Conservation (phyloP, 2,113 vertebrate genomes). For the Entelurus aequoreus region DNA sequence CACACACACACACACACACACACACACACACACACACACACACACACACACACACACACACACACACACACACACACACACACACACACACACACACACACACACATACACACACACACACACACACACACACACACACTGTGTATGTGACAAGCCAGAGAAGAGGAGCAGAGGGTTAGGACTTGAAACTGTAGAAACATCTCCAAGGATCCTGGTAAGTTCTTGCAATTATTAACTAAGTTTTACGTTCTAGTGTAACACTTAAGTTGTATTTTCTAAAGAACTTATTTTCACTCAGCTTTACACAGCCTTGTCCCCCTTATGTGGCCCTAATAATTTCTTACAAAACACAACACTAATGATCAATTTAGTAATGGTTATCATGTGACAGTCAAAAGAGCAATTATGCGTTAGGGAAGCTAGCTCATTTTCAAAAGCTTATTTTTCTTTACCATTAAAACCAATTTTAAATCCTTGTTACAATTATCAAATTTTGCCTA, state of each 20-base stretch:
- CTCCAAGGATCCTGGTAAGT: slow-evolving; percentile 51
- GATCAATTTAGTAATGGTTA: too few relatives aligned
- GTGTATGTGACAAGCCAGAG: slow-evolving; percentile 41
- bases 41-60: neutral
- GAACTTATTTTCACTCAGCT: neutral
- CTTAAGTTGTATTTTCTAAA: neutral
- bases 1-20: slow-evolving; percentile 4
- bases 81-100: slow-evolving; percentile 1
- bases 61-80: neutral
- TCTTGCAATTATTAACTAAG: neutral
- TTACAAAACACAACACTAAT: too few relatives aligned
- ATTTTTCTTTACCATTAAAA: too few relatives aligned
- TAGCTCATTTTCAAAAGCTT: too few relatives aligned
- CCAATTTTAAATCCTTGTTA: too few relatives aligned
- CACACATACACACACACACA: neutral
- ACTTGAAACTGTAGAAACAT: slow-evolving; percentile 12
- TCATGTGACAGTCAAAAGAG: too few relatives aligned
- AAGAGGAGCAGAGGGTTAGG: slow-evolving; percentile 17
- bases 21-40: slow-evolving; percentile 5
- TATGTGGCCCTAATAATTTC: too few relatives aligned
- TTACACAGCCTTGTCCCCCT: too few relatives aligned
- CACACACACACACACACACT: slow-evolving; percentile 10
- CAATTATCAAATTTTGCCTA: too few relatives aligned
- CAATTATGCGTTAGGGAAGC: too few relatives aligned
- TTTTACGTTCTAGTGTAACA: neutral